phyloP scores from a whole-genome alignment of 2,888 invertebrate genomes.

The Dicycla oo region DNA sequence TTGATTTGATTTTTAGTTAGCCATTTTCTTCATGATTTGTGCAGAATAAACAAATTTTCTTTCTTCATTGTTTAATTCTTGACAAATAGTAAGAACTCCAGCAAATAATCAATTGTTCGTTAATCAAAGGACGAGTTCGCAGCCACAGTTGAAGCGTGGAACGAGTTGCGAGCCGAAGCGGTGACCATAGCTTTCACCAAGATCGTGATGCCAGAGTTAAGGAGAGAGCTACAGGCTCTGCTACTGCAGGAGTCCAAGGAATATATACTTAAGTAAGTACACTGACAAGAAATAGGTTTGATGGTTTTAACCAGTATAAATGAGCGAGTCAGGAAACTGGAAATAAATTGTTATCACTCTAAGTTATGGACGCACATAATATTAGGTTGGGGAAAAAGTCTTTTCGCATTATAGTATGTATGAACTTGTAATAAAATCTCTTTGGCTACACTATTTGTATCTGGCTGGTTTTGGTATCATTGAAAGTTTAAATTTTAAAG shows the following conservation, averaged over 20 bases:
- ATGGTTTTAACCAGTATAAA: too few species aligned
- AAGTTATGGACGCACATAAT: too few species aligned
- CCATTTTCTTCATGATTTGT: neutral
- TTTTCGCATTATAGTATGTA: too few species aligned
- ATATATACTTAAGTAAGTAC: constrained; percentile 92
- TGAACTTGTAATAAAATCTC: too few species aligned
- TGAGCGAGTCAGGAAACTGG: too few species aligned
- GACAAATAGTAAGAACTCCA: neutral
- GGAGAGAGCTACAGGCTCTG: constrained; percentile 95
- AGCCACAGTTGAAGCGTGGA: constrained; percentile 98
- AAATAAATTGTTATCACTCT: too few species aligned
- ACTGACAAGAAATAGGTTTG: neutral
- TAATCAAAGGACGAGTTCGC: constrained; percentile 96
- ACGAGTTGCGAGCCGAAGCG: constrained; percentile 96
- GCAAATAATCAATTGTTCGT: neutral
- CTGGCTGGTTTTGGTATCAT: too few species aligned
- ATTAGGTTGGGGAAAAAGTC: too few species aligned
- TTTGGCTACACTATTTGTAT: too few species aligned
- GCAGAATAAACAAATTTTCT: neutral
- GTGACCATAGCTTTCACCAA: constrained; percentile 96
- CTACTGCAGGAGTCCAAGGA: constrained; percentile 97
- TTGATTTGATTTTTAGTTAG: too few species aligned
- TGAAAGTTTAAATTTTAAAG: too few species aligned
- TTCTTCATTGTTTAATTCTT: neutral
- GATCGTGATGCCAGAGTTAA: constrained; percentile 97